phyloP scores from a whole-genome alignment of 1,140 invertebrate species.

The Bombus vancouverensis region DNA sequence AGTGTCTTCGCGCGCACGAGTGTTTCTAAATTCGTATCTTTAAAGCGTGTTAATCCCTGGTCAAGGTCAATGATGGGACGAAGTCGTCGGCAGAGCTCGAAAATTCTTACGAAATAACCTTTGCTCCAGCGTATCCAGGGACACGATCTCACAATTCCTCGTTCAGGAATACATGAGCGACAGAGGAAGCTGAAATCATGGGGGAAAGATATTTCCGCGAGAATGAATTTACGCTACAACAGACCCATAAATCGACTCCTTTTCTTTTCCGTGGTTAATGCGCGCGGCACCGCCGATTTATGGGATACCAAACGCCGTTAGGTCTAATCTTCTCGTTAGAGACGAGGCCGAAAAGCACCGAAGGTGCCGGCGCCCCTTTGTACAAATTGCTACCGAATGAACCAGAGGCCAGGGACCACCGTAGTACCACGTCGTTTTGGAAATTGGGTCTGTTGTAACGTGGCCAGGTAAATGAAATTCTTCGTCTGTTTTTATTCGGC shows the following conservation, averaged over 20 bases:
- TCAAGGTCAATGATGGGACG: conserved; percentile 34
- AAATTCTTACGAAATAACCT: conserved; percentile 31
- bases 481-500: background rate
- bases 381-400: conserved; percentile 43
- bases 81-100: background rate
- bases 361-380: conserved; percentile 33
- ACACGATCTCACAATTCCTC: conserved; percentile 32
- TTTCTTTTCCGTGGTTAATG: conserved; percentile 54
- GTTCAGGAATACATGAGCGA: conserved; percentile 34
- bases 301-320: conserved; percentile 58
- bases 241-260: conserved; percentile 60
- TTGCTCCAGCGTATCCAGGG: background rate
- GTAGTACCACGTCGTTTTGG: background rate
- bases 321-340: conserved; percentile 62
- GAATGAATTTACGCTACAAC: conserved; percentile 56
- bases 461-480: conserved; percentile 34
- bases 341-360: conserved; percentile 14
- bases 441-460: conserved; percentile 19
- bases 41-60: conserved; percentile 14
- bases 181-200: conserved; percentile 3
- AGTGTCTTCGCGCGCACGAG: no score
- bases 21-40: background rate
- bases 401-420: conserved; percentile 12
- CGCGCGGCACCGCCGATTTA: conserved; percentile 58
- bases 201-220: conserved; percentile 62